Evolutionary conservation across 92 coral and sea anemone species (phyloP), one percentile per base, ranked within the genome.

Genomic region (Meandrina meandrites): DNA sequence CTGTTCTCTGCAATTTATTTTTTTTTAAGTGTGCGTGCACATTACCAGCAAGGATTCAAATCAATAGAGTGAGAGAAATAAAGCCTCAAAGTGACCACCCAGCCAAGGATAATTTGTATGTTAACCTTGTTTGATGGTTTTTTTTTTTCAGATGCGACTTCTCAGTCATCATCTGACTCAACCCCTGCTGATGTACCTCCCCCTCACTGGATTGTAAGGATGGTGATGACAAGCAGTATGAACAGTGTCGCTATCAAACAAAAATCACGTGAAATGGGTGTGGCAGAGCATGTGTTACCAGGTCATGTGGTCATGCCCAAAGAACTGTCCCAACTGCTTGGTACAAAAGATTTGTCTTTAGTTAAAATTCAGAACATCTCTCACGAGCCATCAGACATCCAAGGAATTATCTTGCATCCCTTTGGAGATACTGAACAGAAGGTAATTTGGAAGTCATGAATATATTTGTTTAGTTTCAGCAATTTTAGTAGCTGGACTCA

Each of bases 351-450:
- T n/a, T 72, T 91, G 58, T 92, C 96, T 32, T 74, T 86, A 28
- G 94, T 92, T 54, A 92, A 78, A 81, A 42, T 96, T 60, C 79
- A 81, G 75, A 86, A 90, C 82, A 75, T 86, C 47, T 60, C 80
- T 9, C 83, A 83, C 62, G 84, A 81, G 34, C 92, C 99, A 78
- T 88, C 94, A 42, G 90, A 64, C 35, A 50, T 93, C 51, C 79
- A 95, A 82, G 99, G 99, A 17, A 84, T 97, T 75, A 89, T 97
- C 53, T 67, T 97, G 75, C 98, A 97, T 86, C 96, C 96, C 21
- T 79, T 76, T 54, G 91, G 86, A 81, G 87, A 87, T 15, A 70
- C 82, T 47, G 56, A 82, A 22, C 88, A 84, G 21, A 91, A 93
- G 94, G 98, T 94, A 78, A 45, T 79, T n/a, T 27, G 0, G 70